These are phyloP conservation scores for Aurelia aurita DNA, from an alignment of 30 jellyfish, hydroid and myxozoan species.

Conservation along the genomic window DNA sequence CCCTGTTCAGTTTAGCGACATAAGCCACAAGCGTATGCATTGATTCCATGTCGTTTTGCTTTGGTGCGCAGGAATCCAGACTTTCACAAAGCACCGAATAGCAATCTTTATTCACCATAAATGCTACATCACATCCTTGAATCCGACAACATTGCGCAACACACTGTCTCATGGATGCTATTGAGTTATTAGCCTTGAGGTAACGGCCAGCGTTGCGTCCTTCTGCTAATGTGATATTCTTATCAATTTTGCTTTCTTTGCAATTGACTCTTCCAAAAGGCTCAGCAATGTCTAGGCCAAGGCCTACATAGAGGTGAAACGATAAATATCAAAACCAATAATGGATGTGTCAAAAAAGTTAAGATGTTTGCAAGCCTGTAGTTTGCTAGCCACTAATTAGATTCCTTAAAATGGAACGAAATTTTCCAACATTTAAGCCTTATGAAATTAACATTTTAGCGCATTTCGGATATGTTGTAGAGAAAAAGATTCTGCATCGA, in stretches of 20 bases:
- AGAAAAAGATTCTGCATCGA: too few relatives aligned
- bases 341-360: too few relatives aligned
- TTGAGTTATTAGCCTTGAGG: constrained; percentile 76
- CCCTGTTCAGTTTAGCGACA: constrained; percentile 81
- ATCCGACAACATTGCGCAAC: constrained; percentile 87
- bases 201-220: constrained; percentile 88
- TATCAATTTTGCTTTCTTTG: constrained; percentile 83
- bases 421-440: too few relatives aligned
- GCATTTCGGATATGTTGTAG: too few relatives aligned
- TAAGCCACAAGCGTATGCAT: constrained; percentile 77
- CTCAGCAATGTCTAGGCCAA: constrained; percentile 62
- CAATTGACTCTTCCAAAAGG: constrained; percentile 76
- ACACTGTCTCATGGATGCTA: constrained; percentile 84
- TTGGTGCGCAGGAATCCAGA: constrained; percentile 94
- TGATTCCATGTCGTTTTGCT: constrained; percentile 29
- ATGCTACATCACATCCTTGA: constrained; percentile 92
- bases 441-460: too few relatives aligned
- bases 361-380: too few relatives aligned
- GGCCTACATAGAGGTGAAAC: constrained; percentile 14
- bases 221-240: constrained; percentile 83
- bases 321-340: too few relatives aligned
- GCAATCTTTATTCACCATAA: constrained; percentile 78
- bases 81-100: constrained; percentile 86
- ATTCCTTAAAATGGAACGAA: too few relatives aligned
- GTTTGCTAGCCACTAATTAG: too few relatives aligned